phyloP scores from a whole-genome alignment of 2,888 invertebrate species.

The Himalopsyche japonica region DNA sequence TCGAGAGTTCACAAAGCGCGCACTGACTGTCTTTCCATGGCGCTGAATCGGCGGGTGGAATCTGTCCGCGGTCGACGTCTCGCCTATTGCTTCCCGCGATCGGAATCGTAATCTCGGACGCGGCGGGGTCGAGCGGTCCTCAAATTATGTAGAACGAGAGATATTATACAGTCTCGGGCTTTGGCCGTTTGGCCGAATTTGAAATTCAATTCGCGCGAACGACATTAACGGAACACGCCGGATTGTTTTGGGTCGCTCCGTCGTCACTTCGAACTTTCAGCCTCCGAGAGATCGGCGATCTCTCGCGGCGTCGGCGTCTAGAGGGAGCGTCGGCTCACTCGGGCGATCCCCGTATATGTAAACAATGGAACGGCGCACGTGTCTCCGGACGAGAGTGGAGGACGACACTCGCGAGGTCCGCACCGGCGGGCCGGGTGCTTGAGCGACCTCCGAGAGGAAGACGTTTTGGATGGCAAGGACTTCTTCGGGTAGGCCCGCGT shows the following conservation, averaged over 20 bases:
- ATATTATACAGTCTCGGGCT: conserved; percentile 18
- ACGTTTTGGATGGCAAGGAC: not conserved
- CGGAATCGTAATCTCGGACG: not conserved
- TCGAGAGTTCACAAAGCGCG: conserved; percentile 49
- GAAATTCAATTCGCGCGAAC: conserved; percentile 25
- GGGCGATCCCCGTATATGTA: not conserved
- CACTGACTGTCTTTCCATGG: conserved; percentile 51
- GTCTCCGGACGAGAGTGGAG: not conserved
- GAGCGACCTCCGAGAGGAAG: not conserved
- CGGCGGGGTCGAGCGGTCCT: conserved; percentile 13
- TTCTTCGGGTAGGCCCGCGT: not conserved
- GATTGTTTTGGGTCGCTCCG: not conserved
- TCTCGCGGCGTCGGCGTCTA: not conserved
- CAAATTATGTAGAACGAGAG: conserved; percentile 19
- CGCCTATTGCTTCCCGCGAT: not conserved
- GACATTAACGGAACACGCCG: not conserved
- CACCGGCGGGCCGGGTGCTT: not conserved
- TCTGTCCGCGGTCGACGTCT: conserved; percentile 31
- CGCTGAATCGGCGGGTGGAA: conserved; percentile 49
- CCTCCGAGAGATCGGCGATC: not conserved
- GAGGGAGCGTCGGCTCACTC: not conserved
- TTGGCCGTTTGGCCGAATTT: conserved; percentile 18
- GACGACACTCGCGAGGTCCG: not conserved
- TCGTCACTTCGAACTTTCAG: not conserved
- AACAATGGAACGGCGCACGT: conserved; percentile 5